Evolutionary conservation across 2,797 vertebrate genomes (phyloP), one percentile per base, ranked within the genome.

Genomic region (Coreius guichenoti): DNA sequence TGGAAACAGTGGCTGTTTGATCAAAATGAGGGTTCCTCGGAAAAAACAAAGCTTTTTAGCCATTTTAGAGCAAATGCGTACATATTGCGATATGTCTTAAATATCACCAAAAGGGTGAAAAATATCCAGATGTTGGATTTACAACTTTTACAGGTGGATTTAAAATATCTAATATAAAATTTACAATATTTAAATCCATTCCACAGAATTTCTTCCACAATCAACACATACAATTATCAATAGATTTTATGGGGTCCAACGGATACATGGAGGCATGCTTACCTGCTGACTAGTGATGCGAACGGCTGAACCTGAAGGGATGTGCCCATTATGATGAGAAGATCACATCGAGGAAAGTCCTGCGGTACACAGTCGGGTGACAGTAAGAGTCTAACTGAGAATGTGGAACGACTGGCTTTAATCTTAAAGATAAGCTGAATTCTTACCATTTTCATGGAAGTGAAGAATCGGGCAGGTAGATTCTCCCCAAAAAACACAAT

Each of bases 401-500:
- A 76, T 4, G 12, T n/a, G 21, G 7, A 58, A 23, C 0, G 12
- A 39, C 21, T n/a, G 51, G 54, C 31, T 58, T 76, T 56, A 11
- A n/a, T 33, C 21, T 39, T 36, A 36, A 76, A 56, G 21, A 76
- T 39, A 5, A 39, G 17, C 21, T 54, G 45, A 76, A 54, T 63
- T 16, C 47, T 84, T 93, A 97, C 97, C 89, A 93, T 95, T 88
- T 97, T 96, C 92, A 97, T 93, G 8, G 95, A 94, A 23, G 95
- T 95, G 92, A 98, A 98, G 93, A 98, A 98, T n/a, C 95, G 94
- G 0, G 94, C 87, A 0, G 97, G 97, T 3, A 98, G 93, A 83
- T 92, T 97, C 92, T 98, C 97, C 0, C 97, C 97, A 69, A 98
- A 98, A 93, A 98, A 98, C 31, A 98, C 95, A 8, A 98, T 97